Percentiles rank a stretch among this genome's conserved stretches.
These are phyloP conservation scores for Rhyacophila brunnea DNA, from an alignment of 1,140 invertebrate genomes.

Conservation along the genomic window DNA sequence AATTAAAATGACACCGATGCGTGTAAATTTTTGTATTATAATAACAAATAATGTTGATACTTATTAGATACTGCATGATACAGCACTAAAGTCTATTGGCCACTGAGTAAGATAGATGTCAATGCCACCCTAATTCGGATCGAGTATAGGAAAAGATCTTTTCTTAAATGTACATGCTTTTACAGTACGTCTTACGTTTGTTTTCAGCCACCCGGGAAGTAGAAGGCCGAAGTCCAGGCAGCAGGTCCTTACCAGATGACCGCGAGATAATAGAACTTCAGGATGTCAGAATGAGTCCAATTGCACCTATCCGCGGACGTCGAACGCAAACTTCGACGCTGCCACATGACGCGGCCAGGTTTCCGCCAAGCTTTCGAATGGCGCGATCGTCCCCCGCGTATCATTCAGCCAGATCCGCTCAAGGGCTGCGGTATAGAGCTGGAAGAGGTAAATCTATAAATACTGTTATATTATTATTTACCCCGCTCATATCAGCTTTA, in stretches of 20 bases:
- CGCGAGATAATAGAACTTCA: conserved; percentile 75
- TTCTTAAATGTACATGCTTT: too few relatives aligned
- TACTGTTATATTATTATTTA: too few relatives aligned
- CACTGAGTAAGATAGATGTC: too few relatives aligned
- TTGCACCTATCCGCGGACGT: conserved; percentile 74
- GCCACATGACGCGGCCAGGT: conserved; percentile 60
- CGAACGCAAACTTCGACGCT: conserved; percentile 47
- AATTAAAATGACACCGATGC: too few relatives aligned
- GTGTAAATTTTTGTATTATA: too few relatives aligned
- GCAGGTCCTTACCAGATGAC: conserved; percentile 27
- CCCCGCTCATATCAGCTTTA: too few relatives aligned
- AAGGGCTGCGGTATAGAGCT: conserved; percentile 60
- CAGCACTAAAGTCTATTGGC: too few relatives aligned
- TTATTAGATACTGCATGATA: too few relatives aligned
- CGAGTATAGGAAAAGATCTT: too few relatives aligned
- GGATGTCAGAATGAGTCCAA: conserved; percentile 78
- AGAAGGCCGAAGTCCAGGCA: conserved; percentile 31
- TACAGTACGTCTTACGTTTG: not conserved
- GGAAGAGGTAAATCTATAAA: conserved; percentile 59
- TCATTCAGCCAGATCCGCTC: conserved; percentile 17
- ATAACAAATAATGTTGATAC: too few relatives aligned
- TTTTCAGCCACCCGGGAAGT: conserved; percentile 7
- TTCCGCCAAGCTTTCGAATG: conserved; percentile 79
- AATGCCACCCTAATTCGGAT: too few relatives aligned
- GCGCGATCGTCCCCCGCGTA: conserved; percentile 58